These are phyloP conservation scores for Onychomys leucogaster DNA, from an alignment of 2,797 vertebrate genomes.

Conservation along the genomic window DNA sequence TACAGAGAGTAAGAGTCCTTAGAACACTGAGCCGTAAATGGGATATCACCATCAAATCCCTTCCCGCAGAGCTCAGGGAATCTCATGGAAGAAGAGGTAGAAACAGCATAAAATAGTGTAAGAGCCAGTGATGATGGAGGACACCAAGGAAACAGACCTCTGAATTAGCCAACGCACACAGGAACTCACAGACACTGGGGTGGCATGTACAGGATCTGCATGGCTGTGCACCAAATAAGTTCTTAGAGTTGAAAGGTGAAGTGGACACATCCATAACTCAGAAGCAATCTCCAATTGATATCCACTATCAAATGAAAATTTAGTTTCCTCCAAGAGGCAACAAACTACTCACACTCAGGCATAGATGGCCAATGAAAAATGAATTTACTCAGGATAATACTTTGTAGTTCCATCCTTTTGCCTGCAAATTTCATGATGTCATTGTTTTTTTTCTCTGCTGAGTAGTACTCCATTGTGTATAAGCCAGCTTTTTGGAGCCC, in stretches of 20 bases:
- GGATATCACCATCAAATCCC: not conserved
- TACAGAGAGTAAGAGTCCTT: not conserved
- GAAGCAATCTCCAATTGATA: not conserved
- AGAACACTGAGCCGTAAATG: not conserved
- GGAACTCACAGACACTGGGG: not conserved
- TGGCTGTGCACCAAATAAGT: not conserved
- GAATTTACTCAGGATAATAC: too few relatives aligned
- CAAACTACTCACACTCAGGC: not conserved
- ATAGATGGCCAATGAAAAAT: not conserved
- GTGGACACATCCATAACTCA: not conserved
- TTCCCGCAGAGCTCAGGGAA: not conserved
- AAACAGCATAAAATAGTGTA: not conserved
- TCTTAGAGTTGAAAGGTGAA: not conserved
- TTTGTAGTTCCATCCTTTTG: too few relatives aligned
- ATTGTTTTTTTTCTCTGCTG: too few relatives aligned
- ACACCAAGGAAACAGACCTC: not conserved
- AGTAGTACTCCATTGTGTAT: too few relatives aligned
- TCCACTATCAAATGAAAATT: not conserved
- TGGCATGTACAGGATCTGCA: not conserved
- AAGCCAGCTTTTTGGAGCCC: too few relatives aligned
- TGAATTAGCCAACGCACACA: not conserved
- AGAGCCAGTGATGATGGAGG: not conserved
- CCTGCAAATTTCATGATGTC: too few relatives aligned
- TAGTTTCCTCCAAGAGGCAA: not conserved
- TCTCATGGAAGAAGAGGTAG: not conserved